Conservation (phyloP, 2,797 vertebrate species). For the Eutrigla gurnardus region DNA sequence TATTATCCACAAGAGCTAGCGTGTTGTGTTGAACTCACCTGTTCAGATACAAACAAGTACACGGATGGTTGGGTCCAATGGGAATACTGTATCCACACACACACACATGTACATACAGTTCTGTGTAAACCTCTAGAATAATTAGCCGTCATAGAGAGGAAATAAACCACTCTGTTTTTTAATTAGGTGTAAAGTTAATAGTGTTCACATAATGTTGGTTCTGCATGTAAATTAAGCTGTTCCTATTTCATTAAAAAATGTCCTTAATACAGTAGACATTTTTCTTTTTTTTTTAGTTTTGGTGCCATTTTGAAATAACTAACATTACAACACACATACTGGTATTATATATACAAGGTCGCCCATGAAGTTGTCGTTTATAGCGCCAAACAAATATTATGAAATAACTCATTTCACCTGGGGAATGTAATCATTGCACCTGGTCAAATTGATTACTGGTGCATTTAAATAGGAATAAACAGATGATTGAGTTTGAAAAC, state of each 20-base stretch:
- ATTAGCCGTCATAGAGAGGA: background rate
- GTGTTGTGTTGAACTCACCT: slow-evolving; percentile 7
- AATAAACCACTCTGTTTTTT: background rate
- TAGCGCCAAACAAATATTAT: too few species aligned
- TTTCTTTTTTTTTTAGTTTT: background rate
- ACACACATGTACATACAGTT: background rate
- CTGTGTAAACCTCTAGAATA: slow-evolving; percentile 1
- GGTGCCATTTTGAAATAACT: background rate
- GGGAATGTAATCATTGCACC: too few species aligned
- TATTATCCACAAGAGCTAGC: slow-evolving; percentile 4
- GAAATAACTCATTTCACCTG: too few species aligned
- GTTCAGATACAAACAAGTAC: slow-evolving; percentile 1
- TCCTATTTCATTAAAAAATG: background rate
- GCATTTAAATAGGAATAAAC: too few species aligned
- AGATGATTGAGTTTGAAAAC: too few species aligned
- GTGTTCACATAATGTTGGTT: slow-evolving; percentile 5
- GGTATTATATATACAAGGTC: too few species aligned
- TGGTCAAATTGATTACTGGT: too few species aligned
- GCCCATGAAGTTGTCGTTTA: too few species aligned
- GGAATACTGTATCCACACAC: background rate
- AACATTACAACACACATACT: too few species aligned
- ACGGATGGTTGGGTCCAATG: background rate
- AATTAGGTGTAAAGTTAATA: slow-evolving; percentile 37
- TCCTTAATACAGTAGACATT: too few species aligned
- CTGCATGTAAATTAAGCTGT: slow-evolving; percentile 7